Conservation (phyloP, 1,140 invertebrate genomes). For the Paraescarpia echinospica region DNA sequence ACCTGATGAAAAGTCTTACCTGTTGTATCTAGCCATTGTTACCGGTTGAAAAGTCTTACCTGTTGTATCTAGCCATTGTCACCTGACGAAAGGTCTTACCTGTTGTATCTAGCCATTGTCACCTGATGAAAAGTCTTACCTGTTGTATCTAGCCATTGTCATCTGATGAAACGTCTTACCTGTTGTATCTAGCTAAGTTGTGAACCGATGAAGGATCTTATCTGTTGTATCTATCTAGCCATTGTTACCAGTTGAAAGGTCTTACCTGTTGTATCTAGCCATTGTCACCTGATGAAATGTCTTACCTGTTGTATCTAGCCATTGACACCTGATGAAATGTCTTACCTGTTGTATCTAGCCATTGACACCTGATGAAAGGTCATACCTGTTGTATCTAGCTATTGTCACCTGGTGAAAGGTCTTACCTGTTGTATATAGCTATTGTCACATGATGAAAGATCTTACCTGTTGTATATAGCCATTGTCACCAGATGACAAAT, state of each 20-base stretch:
- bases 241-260: neutral
- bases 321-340: too few relatives aligned
- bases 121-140: too few relatives aligned
- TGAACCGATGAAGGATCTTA: neutral
- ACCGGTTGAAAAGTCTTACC: neutral
- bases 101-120: too few relatives aligned
- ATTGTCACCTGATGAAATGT: neutral
- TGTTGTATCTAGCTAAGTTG: neutral
- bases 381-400: too few relatives aligned
- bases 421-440: neutral
- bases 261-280: neutral
- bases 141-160: neutral
- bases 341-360: too few relatives aligned
- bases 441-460: neutral
- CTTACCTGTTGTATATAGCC: neutral
- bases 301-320: too few relatives aligned
- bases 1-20: neutral
- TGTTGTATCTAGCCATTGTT: neutral
- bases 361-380: too few relatives aligned
- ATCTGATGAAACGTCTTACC: neutral
- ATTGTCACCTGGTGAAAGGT: neutral
- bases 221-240: neutral
- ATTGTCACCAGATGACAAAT: too few relatives aligned
- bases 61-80: neutral
- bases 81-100: neutral